Base-by-base conservation (phyloP, 2,797 vertebrate genomes). In the Acrossocheilus wenchowensis region DNA sequence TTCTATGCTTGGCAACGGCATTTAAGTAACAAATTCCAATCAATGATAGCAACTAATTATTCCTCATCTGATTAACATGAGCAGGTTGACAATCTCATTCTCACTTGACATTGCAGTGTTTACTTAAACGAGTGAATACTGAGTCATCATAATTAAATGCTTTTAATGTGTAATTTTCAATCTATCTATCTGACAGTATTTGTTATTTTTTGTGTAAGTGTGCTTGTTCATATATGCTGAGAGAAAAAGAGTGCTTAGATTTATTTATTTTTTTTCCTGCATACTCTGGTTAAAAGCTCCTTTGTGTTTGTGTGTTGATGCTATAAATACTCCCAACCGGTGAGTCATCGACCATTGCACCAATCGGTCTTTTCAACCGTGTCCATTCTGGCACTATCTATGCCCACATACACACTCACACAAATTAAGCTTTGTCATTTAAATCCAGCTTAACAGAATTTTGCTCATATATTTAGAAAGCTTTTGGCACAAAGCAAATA, bases 321-420 rank as follows among this genome's bases (percentile, higher is more conserved):
- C 87, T 88, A 85, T 78, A 88, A 88, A 88, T 88, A 88, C 54
- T 85, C 78, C n/a, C 26, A 69, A 75, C 60, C 11, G 78, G 72
- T 88, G 89, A 90, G 84, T 90, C 89, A 90, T 87, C 81, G 78
- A 84, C 84, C 60, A 60, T 64, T 89, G 88, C 82, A 78, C 82
- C 73, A 77, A 87, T 85, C 82, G 21, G 36, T 85, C 78, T 85
- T 85, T 72, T 82, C 83, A 85, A 48, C 78, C 64, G 52, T 88
- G 83, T 85, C 83, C 72, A 30, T 85, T 88, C 62, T 85, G 83
- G 78, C 78, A 39, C 75, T 62, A 43, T 71, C 81, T 83, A 66
- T 54, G 23, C 79, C 34, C 43, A n/a, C 71, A 79, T 69, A 83
- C 68, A 82, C 66, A 72, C 45, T 73, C 52, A 74, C 39, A 79